Evolutionary conservation across 2,888 invertebrate species (phyloP).

Genomic region (Dorcus parallelipipedus): DNA sequence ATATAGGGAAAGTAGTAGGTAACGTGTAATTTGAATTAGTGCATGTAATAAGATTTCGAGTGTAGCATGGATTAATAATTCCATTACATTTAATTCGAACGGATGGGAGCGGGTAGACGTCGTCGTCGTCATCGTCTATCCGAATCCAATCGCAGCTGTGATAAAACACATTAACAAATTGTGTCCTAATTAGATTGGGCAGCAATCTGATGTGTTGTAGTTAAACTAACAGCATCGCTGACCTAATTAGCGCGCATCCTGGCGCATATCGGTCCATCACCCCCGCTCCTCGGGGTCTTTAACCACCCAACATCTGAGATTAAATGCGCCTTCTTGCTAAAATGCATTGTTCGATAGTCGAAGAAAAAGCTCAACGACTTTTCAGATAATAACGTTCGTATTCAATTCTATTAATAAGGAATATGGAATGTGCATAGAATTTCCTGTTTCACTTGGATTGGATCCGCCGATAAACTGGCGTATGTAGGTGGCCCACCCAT

Average conservation of each 20-base stretch:
- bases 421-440: background rate
- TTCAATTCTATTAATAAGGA: background rate
- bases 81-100: constrained; percentile 40
- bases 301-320: too few species aligned
- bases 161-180: constrained; percentile 53
- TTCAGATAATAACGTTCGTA: too few species aligned
- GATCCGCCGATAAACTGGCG: background rate
- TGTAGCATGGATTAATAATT: constrained; percentile 41
- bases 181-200: constrained; percentile 51
- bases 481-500: constrained; percentile 4
- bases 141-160: constrained; percentile 47
- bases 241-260: constrained; percentile 39
- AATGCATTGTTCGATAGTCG: too few species aligned
- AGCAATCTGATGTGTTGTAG: constrained; percentile 49
- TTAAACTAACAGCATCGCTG: constrained; percentile 41
- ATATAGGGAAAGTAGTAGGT: background rate
- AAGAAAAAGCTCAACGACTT: too few species aligned
- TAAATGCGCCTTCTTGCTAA: too few species aligned
- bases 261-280: constrained; percentile 3
- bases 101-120: constrained; percentile 30
- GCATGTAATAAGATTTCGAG: constrained; percentile 19
- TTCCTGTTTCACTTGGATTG: background rate
- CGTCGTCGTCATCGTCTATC: constrained; percentile 28
- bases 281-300: background rate
- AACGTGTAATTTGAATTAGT: constrained; percentile 1